phyloP scores from a whole-genome alignment of 2,797 vertebrate species.

The Cyprinella venusta region DNA sequence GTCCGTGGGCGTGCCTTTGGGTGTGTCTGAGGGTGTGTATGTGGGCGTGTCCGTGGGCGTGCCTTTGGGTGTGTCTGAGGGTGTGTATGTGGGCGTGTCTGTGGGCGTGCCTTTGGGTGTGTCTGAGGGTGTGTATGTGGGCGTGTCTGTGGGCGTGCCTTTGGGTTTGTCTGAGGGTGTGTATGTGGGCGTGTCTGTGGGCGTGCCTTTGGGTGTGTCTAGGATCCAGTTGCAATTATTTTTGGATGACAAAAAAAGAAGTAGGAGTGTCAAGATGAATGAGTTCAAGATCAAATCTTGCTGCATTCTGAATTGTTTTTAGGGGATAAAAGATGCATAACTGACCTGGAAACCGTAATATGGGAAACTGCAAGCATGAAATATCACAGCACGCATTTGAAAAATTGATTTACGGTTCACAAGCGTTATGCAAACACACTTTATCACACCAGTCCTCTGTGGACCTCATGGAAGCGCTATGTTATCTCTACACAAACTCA shows the following conservation, averaged over 20 bases:
- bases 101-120: rapidly evolving
- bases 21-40: rapidly evolving
- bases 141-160: too few species aligned
- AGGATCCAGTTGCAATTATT: background rate
- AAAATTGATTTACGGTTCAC: background rate
- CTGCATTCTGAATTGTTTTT: background rate
- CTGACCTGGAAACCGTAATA: background rate
- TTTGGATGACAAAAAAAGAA: background rate
- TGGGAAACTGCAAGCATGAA: background rate
- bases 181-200: background rate
- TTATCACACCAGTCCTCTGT: background rate
- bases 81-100: too few species aligned
- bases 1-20: too few species aligned
- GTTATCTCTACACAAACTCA: background rate
- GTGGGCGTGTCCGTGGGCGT: rapidly evolving
- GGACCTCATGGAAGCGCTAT: background rate
- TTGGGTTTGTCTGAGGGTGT: too few species aligned
- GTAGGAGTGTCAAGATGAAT: background rate
- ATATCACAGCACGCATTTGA: background rate
- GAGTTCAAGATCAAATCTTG: background rate
- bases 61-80: too few species aligned
- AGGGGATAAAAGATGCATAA: background rate
- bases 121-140: too few species aligned
- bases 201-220: background rate
- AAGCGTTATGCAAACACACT: background rate